Percentiles rank a stretch among this genome's conserved stretches.
Evolutionary conservation across 2,797 vertebrate genomes (phyloP).

Genomic region (Peromyscus eremicus): DNA sequence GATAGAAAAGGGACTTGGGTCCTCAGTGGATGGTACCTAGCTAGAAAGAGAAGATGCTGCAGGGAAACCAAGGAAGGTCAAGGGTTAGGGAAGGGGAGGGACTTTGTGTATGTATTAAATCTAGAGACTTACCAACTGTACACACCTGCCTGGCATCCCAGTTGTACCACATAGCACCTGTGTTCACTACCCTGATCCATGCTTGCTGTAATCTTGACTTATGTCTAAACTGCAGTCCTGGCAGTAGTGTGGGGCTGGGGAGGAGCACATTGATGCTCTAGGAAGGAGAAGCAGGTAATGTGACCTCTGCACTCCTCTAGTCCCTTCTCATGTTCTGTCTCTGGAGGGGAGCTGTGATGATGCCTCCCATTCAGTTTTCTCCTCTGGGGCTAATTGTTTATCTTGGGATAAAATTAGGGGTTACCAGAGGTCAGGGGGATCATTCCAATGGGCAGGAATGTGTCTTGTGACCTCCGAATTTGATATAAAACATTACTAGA

Average conservation of each 20-base stretch:
- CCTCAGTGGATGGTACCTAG: slow-evolving; percentile 73
- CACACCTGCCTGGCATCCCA: slow-evolving; percentile 69
- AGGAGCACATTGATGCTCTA: slow-evolving; percentile 61
- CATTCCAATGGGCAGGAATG: slow-evolving; percentile 41
- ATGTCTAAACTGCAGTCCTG: slow-evolving; percentile 42
- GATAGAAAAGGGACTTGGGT: slow-evolving; percentile 84
- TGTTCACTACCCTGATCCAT: not conserved
- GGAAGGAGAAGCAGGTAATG: not conserved
- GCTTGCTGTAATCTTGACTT: slow-evolving; percentile 69
- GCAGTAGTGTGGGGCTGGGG: slow-evolving; percentile 3
- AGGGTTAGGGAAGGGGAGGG: slow-evolving; percentile 53
- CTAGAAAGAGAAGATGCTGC: slow-evolving; percentile 66
- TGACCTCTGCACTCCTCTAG: slow-evolving; percentile 36
- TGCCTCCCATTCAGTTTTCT: not conserved
- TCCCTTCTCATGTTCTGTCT: slow-evolving; percentile 52
- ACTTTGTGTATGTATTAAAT: slow-evolving; percentile 83
- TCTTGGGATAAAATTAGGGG: not conserved
- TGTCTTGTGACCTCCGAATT: not conserved
- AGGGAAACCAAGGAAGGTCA: slow-evolving; percentile 74
- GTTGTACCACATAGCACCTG: slow-evolving; percentile 31
- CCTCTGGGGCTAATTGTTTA: not conserved
- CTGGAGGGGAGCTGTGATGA: slow-evolving; percentile 12
- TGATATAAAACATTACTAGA: slow-evolving; percentile 52
- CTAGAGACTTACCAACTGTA: slow-evolving; percentile 84
- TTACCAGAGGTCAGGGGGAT: slow-evolving; percentile 21